phyloP scores from a whole-genome alignment of 2,113 vertebrate genomes.

The Centropus bengalensis region DNA sequence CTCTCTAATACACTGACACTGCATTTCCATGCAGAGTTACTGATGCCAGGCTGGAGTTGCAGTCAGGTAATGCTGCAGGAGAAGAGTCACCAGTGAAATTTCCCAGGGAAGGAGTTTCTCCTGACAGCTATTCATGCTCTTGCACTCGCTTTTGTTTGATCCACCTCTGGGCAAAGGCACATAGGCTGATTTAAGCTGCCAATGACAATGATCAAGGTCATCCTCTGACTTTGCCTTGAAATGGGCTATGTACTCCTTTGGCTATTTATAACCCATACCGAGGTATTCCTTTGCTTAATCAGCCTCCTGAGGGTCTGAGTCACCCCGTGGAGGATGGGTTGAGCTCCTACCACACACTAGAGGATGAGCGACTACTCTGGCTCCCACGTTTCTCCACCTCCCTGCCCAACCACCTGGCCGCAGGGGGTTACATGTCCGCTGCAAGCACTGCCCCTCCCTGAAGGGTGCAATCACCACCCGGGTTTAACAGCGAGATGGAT shows the following conservation, averaged over 20 bases:
- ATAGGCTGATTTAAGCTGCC: neutral
- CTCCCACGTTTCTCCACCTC: neutral
- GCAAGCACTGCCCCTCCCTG: neutral
- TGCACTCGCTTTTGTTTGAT: rapidly evolving
- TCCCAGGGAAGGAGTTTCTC: neutral
- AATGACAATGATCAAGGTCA: neutral
- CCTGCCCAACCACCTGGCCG: no score
- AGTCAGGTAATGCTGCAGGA: neutral
- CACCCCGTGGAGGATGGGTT: rapidly evolving
- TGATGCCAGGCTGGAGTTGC: neutral
- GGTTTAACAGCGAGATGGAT: neutral
- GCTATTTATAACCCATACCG: neutral
- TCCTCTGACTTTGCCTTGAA: neutral
- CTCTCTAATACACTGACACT: neutral
- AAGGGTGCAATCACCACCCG: rapidly evolving
- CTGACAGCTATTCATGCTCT: neutral
- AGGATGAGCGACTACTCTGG: neutral
- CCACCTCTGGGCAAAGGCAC: neutral
- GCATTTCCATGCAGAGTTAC: rapidly evolving
- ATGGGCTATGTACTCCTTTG: neutral
- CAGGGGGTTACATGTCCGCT: neutral
- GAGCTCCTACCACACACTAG: neutral
- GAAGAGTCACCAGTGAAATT: neutral
- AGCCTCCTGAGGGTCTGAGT: neutral
- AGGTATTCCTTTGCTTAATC: neutral